Evolutionary conservation across 2,113 vertebrate genomes (phyloP).

Genomic region (Scatophagus argus): DNA sequence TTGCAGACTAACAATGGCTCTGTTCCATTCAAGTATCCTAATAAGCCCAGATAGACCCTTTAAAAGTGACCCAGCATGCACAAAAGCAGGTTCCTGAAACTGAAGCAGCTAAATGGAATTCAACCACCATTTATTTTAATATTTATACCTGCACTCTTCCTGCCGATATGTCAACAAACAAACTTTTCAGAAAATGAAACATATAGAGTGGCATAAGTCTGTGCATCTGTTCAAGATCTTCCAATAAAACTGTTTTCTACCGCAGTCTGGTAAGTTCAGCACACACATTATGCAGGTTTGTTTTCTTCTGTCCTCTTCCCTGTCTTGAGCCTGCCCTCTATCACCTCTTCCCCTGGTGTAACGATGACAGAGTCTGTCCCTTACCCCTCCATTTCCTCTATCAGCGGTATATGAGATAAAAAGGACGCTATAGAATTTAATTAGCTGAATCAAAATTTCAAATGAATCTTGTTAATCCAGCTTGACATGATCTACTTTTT

Average conservation of each 20-base stretch:
- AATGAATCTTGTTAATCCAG: slow-evolving; percentile 72
- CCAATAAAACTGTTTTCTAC: not conserved
- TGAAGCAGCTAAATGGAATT: not conserved
- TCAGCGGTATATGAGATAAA: slow-evolving; percentile 54
- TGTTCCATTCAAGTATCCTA: too few species aligned
- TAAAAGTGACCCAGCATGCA: not conserved
- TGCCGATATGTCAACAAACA: not conserved
- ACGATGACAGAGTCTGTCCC: slow-evolving; percentile 22
- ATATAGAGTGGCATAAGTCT: not conserved
- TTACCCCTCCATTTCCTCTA: slow-evolving; percentile 9
- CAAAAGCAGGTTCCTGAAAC: not conserved
- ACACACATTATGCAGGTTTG: not conserved
- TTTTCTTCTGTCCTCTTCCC: not conserved
- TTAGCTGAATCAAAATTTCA: slow-evolving; percentile 65
- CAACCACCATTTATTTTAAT: not conserved
- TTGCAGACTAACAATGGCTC: too few species aligned
- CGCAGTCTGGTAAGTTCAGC: not conserved
- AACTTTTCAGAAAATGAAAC: not conserved
- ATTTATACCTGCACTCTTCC: not conserved
- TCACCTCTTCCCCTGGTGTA: slow-evolving; percentile 19
- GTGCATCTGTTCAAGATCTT: not conserved
- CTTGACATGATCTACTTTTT: slow-evolving; percentile 72
- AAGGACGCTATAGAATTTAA: slow-evolving; percentile 63
- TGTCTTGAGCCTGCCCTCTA: not conserved
- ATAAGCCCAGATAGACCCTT: too few species aligned